Evolutionary conservation across 2,888 invertebrate genomes (phyloP), one percentile per base, ranked within the genome.

Genomic region (Embidobia sp.): DNA sequence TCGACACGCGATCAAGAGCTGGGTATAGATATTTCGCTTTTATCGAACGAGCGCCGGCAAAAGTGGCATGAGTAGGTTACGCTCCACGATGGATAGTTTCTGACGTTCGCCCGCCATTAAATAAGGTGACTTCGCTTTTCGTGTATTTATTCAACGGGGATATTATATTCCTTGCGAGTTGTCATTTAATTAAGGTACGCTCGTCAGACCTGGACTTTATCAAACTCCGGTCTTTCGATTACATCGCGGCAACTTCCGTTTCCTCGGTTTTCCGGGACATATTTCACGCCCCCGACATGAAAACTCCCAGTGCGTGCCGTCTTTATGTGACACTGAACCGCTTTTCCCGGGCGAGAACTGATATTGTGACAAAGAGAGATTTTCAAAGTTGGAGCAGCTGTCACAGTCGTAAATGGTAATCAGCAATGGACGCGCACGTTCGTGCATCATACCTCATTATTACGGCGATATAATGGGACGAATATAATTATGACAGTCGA

Each of bases 321-420:
- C 16, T 63, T 40, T 63, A 40, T 64, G 31, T 42, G 51, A 22
- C 10, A 33, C 31, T 40, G 63, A 63, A 49, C n/a, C 10, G 31
- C 51, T 51, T 64, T 64, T 64, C 42, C 51, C 53, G 44, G 35
- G 26, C 46, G 42, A 49, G 18, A n/a, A 57, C 67, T 49, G 57
- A 69, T 69, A 69, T 40, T 40, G 57, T 57, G 37, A 40, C 57
- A 37, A 69, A 57, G 55, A 18, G 70, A 61, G 70, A 70, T 70
- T 61, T 70, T 48, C 67, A 48, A 67, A 57, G 55, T 67, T 57
- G 40, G 27, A 55, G 42, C 70, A 51, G 70, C 59, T 61, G 70
- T 44, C 70, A 33, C 22, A 19, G 35, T 31, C 59, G 42, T 61
- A 70, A 61, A 70, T 70, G 70, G 42, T 59, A 69, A 69, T 69